Conservation (phyloP, 2,888 invertebrate genomes). For the Lycaena phlaeas region DNA sequence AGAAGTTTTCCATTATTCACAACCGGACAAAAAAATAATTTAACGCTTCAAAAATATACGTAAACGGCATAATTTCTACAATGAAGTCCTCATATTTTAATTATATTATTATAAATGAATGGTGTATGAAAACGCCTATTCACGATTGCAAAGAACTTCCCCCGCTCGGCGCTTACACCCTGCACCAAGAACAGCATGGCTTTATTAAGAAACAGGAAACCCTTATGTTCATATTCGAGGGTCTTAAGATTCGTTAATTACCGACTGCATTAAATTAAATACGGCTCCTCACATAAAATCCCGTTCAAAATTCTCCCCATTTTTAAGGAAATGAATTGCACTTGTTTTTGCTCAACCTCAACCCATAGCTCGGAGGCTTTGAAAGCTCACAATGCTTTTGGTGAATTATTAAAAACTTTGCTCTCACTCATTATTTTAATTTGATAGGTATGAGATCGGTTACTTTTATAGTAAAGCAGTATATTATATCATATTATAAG, state of each 20-base stretch:
- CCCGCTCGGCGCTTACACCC: constrained; percentile 21
- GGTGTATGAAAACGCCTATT: no score
- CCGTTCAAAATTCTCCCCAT: constrained; percentile 23
- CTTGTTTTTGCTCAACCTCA: background rate
- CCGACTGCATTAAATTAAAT: constrained; percentile 62
- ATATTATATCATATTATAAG: no score
- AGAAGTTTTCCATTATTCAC: no score
- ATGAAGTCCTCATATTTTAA: no score
- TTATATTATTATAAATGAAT: no score
- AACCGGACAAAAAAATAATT: no score
- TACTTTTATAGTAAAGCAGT: no score
- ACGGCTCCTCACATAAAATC: constrained; percentile 45
- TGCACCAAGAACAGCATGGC: constrained; percentile 19
- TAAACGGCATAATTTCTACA: no score
- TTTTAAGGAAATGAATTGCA: constrained; percentile 9
- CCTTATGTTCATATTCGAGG: constrained; percentile 46
- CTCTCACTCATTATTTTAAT: no score
- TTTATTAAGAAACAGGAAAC: constrained; percentile 43
- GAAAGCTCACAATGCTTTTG: background rate
- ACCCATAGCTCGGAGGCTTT: background rate
- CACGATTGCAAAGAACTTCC: no score
- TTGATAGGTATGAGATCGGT: no score
- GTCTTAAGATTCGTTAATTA: constrained; percentile 66
- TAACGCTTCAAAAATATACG: no score
- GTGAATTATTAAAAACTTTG: constrained; percentile 5